Evolutionary conservation across 2,888 invertebrate genomes (phyloP).

Genomic region (Eumacrocentrus americanus): DNA sequence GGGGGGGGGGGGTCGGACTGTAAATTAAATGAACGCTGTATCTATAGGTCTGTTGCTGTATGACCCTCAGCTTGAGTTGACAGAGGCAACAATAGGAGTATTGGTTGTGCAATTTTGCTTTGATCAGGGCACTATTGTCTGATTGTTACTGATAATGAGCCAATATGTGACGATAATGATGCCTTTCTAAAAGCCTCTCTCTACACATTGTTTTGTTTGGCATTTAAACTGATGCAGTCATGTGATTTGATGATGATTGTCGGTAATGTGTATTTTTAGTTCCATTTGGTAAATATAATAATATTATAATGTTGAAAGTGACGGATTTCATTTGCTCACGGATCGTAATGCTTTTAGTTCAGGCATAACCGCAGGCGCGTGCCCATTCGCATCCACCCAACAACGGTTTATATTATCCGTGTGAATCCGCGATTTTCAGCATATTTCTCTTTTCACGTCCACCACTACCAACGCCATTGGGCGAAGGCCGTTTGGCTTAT

Average conservation of each 20-base stretch:
- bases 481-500: conserved; percentile 15
- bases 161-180: not conserved
- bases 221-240: not conserved
- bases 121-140: not conserved
- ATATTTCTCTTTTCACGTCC: conserved; percentile 1
- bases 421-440: conserved; percentile 14
- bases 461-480: not conserved
- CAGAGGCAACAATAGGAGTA: not conserved
- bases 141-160: not conserved
- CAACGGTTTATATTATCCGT: conserved; percentile 8
- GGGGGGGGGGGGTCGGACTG: conserved; percentile 32
- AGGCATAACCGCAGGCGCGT: conserved; percentile 13
- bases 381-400: too few relatives aligned
- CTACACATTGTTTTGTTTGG: not conserved
- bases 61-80: not conserved
- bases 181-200: not conserved
- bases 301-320: too few relatives aligned
- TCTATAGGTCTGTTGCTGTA: not conserved
- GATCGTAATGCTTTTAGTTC: conserved; percentile 27
- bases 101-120: not conserved
- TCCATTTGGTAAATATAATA: not conserved
- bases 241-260: conserved; percentile 19
- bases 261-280: conserved; percentile 22
- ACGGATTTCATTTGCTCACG: too few relatives aligned
- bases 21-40: conserved; percentile 37